Conservation (phyloP, 2,888 invertebrate species). For the Timandra comae region DNA sequence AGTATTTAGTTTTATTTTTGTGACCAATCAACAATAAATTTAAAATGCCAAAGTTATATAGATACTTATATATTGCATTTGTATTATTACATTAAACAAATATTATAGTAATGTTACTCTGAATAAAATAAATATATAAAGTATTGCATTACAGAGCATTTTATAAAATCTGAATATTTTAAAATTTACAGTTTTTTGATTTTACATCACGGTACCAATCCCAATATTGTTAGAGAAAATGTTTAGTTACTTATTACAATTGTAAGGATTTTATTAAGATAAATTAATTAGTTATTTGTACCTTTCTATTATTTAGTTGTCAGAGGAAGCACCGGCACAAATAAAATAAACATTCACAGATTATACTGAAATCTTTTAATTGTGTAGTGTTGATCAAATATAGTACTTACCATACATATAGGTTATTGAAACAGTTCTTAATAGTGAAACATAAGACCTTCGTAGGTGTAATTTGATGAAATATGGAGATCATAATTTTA, state of each 20-base stretch:
- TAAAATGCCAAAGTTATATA: neutral
- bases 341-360: slow-evolving; percentile 16
- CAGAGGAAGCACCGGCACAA: slow-evolving; percentile 20
- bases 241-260: slow-evolving; percentile 4
- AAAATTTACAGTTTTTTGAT: too few species aligned
- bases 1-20: neutral
- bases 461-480: too few species aligned
- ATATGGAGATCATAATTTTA: too few species aligned
- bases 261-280: slow-evolving; percentile 15
- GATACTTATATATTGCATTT: neutral
- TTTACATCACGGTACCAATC: slow-evolving; percentile 1
- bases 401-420: slow-evolving; percentile 16
- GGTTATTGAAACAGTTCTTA: too few species aligned
- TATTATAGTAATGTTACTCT: slow-evolving; percentile 1
- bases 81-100: neutral
- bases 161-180: too few species aligned
- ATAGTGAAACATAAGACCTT: too few species aligned
- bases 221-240: slow-evolving; percentile 3
- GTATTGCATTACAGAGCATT: too few species aligned
- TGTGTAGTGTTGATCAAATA: slow-evolving; percentile 10
- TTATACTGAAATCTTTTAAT: slow-evolving; percentile 16
- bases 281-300: slow-evolving; percentile 12
- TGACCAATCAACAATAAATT: neutral
- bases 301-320: slow-evolving; percentile 6
- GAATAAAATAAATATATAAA: too few species aligned